Base-by-base conservation (phyloP, 2,888 invertebrate species). In the Lithophane semibrunnea region DNA sequence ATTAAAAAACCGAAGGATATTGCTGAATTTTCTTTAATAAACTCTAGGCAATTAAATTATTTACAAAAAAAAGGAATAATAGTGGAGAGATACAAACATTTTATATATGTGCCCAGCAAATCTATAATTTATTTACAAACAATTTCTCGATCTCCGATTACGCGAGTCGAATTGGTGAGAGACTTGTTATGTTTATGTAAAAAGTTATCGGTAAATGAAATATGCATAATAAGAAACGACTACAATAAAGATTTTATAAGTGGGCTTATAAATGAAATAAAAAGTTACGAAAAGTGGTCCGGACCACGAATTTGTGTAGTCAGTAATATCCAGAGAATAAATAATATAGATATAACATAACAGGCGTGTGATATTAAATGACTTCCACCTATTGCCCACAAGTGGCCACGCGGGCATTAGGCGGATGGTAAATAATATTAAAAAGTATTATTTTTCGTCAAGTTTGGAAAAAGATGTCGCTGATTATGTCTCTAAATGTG, bases 361-460 rank as follows among this genome's bases (percentile, higher is more conserved):
- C 29, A 66, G 29, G 29, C 24, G 21, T 12, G 47, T 69, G 21
- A 75, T 75, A n/a, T n/a, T 75, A 47, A 75, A 75, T 47, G 75
- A 75, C 21, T 75, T 65, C 44, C 75, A 75, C 12, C 29, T 75
- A 5, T 65, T 75, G 47, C 75, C 75, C 16, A 65, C 64, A 12
- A 75, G 75, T 65, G 75, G 75, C n/a, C 70, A 75, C 24, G 64
- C 69, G 18, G 69, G 75, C n/a, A 69, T 64, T 16, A 75, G 64
- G 47, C 29, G 64, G 44, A 75, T 56, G 75, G n/a, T n/a, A n/a
- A n/a, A n/a, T n/a, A n/a, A n/a, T n/a, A n/a, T n/a, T n/a, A n/a
- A n/a, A n/a, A n/a, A n/a, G n/a, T n/a, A n/a, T n/a, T n/a, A n/a
- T n/a, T n/a, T n/a, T n/a, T n/a, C n/a, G 60, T 24, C 60, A 60